phyloP scores from a whole-genome alignment of 1,140 invertebrate genomes.

The Lasaia peninsularis region DNA sequence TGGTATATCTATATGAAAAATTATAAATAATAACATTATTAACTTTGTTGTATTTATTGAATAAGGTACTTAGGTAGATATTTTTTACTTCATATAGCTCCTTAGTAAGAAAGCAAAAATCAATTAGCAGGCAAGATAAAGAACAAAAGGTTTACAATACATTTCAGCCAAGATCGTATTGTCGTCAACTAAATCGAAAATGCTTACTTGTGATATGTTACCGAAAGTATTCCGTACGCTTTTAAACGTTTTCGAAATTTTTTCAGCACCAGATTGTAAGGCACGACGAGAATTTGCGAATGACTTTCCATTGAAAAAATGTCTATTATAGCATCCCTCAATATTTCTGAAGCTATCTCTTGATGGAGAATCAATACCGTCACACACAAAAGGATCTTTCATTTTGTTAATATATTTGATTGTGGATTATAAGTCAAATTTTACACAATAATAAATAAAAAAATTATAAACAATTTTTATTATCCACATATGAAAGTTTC shows the following conservation, averaged over 20 bases:
- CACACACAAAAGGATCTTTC: slow-evolving; percentile 65
- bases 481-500: not conserved
- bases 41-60: no score
- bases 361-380: slow-evolving; percentile 61
- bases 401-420: slow-evolving; percentile 35
- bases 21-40: no score
- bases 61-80: no score
- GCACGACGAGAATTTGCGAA: slow-evolving; percentile 67
- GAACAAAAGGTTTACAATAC: no score
- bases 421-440: not conserved
- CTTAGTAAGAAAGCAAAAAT: no score
- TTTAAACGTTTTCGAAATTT: slow-evolving; percentile 63
- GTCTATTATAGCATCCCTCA: slow-evolving; percentile 66
- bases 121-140: not conserved
- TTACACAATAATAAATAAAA: not conserved
- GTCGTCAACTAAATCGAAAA: no score
- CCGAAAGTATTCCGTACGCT: slow-evolving; percentile 65
- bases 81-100: no score
- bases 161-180: no score
- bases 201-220: slow-evolving; percentile 64
- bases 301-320: slow-evolving; percentile 59
- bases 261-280: slow-evolving; percentile 65
- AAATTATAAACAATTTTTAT: not conserved
- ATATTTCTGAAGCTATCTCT: slow-evolving; percentile 56
- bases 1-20: no score